phyloP scores from a whole-genome alignment of 1,140 invertebrate genomes.

The Odontomachus brunneus region DNA sequence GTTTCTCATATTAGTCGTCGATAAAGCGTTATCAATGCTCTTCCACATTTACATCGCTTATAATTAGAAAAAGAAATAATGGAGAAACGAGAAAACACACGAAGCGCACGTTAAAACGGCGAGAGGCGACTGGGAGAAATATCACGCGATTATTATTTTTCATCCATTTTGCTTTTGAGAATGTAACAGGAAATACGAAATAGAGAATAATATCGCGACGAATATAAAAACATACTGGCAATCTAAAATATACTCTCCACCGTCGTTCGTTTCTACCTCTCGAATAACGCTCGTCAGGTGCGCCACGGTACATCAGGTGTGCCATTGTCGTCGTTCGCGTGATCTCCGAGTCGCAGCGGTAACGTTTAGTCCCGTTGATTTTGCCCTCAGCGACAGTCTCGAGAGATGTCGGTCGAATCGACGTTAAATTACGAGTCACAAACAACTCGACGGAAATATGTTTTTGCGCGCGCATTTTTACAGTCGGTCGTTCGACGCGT shows the following conservation, averaged over 20 bases:
- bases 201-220: too few species aligned
- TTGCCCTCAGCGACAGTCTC: slow-evolving; percentile 1
- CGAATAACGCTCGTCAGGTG: background rate
- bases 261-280: background rate
- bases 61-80: too few species aligned
- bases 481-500: background rate
- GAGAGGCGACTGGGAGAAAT: background rate
- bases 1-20: too few species aligned
- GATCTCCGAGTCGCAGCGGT: background rate
- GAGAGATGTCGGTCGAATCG: background rate
- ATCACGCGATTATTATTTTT: background rate
- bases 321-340: background rate
- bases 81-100: too few species aligned
- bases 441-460: background rate
- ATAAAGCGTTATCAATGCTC: too few species aligned
- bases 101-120: too few species aligned
- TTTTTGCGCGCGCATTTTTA: slow-evolving; percentile 18
- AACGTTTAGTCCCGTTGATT: slow-evolving; percentile 11
- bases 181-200: too few species aligned
- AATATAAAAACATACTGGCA: background rate
- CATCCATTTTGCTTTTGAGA: too few species aligned
- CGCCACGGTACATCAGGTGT: background rate
- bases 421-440: slow-evolving; percentile 26
- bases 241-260: slow-evolving; percentile 13
- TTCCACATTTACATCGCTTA: too few species aligned